Percentiles rank a stretch among this genome's conserved stretches.
phyloP scores from a whole-genome alignment of 2,113 vertebrate genomes.

The Condylura cristata region DNA sequence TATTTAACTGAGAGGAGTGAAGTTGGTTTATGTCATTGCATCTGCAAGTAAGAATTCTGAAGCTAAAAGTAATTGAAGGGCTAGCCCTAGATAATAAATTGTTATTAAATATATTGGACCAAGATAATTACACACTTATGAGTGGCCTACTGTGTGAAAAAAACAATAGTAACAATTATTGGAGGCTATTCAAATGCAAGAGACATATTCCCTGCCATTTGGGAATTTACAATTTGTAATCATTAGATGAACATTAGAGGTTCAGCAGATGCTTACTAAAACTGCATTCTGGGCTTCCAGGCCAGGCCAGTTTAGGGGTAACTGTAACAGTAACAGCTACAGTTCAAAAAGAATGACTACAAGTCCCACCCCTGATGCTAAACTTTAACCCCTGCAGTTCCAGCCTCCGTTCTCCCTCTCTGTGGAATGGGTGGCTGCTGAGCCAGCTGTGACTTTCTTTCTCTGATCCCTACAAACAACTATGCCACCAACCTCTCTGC shows the following conservation, averaged over 20 bases:
- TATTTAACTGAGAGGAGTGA: not conserved
- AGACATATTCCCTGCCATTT: not conserved
- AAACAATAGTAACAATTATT: not conserved
- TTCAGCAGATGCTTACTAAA: not conserved
- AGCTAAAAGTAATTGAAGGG: not conserved
- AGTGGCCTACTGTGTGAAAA: not conserved
- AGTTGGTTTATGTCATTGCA: not conserved
- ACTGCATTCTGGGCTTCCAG: not conserved
- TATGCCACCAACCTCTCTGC: rapidly evolving
- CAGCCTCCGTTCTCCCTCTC: not conserved
- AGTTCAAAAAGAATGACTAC: not conserved
- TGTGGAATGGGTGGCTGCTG: not conserved
- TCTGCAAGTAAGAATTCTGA: slow-evolving; percentile 1
- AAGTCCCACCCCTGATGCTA: not conserved
- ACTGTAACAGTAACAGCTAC: not conserved
- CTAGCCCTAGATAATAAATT: not conserved
- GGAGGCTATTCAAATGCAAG: not conserved
- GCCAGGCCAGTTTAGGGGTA: not conserved
- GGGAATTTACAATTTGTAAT: not conserved
- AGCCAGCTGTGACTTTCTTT: not conserved
- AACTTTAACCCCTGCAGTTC: not conserved
- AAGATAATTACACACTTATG: not conserved
- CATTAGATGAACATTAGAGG: not conserved
- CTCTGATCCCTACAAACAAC: not conserved
- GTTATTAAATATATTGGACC: not conserved